Percentiles rank a stretch among this genome's conserved stretches.
These are phyloP conservation scores for Eugnorisma glareosa DNA, from an alignment of 2,888 invertebrate genomes.

Conservation along the genomic window DNA sequence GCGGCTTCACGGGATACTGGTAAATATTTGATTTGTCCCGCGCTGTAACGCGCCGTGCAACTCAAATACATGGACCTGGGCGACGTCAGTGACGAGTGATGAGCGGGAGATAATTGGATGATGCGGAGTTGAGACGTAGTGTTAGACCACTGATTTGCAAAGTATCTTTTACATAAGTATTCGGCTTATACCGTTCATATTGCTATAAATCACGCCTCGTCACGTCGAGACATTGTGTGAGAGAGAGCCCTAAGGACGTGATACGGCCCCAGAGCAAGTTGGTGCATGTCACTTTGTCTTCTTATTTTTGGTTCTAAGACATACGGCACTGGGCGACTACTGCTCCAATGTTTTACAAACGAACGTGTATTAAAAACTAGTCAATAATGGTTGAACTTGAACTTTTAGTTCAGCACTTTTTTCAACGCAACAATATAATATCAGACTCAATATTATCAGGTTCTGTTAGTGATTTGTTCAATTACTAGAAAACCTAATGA, in stretches of 20 bases:
- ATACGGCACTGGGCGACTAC: not conserved
- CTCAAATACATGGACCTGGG: constrained; percentile 59
- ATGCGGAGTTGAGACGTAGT: not conserved
- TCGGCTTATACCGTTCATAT: not conserved
- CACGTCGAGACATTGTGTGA: not conserved
- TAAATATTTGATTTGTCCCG: constrained; percentile 76
- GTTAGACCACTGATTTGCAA: too few species aligned
- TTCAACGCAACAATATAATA: not conserved
- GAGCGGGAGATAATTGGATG: constrained; percentile 22
- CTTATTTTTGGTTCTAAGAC: not conserved
- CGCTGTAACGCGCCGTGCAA: constrained; percentile 53
- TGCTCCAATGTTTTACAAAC: not conserved
- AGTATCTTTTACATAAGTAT: not conserved
- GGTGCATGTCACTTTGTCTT: not conserved
- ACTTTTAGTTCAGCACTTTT: not conserved
- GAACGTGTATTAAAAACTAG: not conserved
- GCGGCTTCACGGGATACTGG: constrained; percentile 63
- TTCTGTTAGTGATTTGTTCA: not conserved
- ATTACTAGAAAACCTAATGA: not conserved
- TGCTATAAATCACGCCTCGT: not conserved
- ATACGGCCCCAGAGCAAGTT: not conserved
- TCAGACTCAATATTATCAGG: not conserved
- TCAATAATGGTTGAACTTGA: not conserved
- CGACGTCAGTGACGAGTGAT: constrained; percentile 10
- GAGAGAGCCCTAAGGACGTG: not conserved